Evolutionary conservation across 2,113 vertebrate genomes (phyloP), one percentile per base, ranked within the genome.

Genomic region (Sebastes fasciatus): DNA sequence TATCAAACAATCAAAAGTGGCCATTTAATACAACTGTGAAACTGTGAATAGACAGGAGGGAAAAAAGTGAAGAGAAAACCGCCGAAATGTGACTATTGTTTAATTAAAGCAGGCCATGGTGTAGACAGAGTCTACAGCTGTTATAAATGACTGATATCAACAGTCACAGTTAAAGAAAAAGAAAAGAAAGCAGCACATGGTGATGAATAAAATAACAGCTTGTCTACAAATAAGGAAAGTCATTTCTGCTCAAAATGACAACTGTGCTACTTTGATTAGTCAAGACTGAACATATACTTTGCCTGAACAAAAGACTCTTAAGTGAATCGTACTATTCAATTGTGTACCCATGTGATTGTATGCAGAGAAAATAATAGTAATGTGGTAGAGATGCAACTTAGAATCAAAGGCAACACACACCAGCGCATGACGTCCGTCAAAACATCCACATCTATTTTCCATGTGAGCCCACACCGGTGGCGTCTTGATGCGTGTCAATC

Each of bases 21-120:
- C 13, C 13, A 43, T 77, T 64, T 23, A 34, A 48, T 72, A n/a
- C 49, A 55, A 63, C 68, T 69, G 34, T 26, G 68, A 66, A 54
- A 34, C 43, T 34, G 26, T 66, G 57, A 8, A 40, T 6, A 52
- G 6, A 26, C 10, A 6, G 16, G 14, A 11, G 26, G 48, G 4
- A 34, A 34, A 52, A 40, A 57, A n/a, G 16, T 17, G 55, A 72
- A 72, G 21, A 9, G 13, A 21, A 34, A 45, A n/a, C 6, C 1
- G 58, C 34, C 8, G 23, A 63, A 34, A 11, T 57, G 42, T 23
- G 21, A 6, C 19, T 61, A 74, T 55, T 69, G 40, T 79, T 23
- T 65, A 54, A 62, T 76, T 6, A 49, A 72, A 87, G 45, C 40
- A 14, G 61, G 3, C 45, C 23, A 8, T 3, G 14, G 26, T 7